Base-by-base conservation (phyloP, 2,113 vertebrate species). In the Peromyscus maniculatus region DNA sequence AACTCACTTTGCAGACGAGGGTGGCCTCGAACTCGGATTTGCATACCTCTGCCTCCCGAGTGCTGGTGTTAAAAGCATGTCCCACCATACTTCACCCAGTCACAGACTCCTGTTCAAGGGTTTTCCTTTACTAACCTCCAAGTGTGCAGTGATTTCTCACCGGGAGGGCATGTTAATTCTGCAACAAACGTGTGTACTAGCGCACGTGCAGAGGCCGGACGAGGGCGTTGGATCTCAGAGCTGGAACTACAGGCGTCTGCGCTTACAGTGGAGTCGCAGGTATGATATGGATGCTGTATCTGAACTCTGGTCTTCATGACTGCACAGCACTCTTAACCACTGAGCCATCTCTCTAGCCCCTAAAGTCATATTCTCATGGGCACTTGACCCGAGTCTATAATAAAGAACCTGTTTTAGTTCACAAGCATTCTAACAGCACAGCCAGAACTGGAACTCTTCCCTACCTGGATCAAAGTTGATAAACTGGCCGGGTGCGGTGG, bases 361-460 rank as follows among this genome's bases (percentile, higher is more conserved):
- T 39, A 57, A 75, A 88, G 24, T 97, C 28, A 80, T 74, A 93
- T 74, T 89, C 69, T 79, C 87, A 75, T 0, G 43, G 87, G 87
- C 19, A 33, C 71, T 22, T 17, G 28, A 97, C 72, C 72, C 49
- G 86, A 75, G 49, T 31, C 16, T 71, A 22, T 52, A 52, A 52
- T 46, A 33, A 96, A 28, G 49, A 62, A 90, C 46, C 71, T 82
- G 62, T 75, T 91, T 90, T 52, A 75, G 36, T 92, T 82, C 8
- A 26, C 1, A 49, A 49, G 8, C 66, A 7, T 83, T 87, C 1
- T 66, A 91, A 66, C 43, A 93, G 79, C 62, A 88, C 55, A 88
- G 26, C 21, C 75, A 74, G n/a, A 96, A 93, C 75, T 19, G 84
- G 55, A 84, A 49, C 52, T 86, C 83, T 80, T 59, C 71, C 26